These are phyloP conservation scores for Bombyx mori DNA, from an alignment of 1,140 invertebrate genomes.

Conservation along the genomic window ASM3026992v2 NC_085129.1:10589501-10590000, in stretches of 20 bases:
- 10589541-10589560: no score
- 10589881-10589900: slow-evolving; percentile 40
- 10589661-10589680: slow-evolving; percentile 21
- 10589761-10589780: slow-evolving; percentile 70
- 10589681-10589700: slow-evolving; percentile 56
- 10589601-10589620: no score
- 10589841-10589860: slow-evolving; percentile 59
- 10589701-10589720: slow-evolving; percentile 61
- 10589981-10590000: no score
- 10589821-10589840: slow-evolving; percentile 55
- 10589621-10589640: not conserved
- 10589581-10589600: no score
- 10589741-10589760: slow-evolving; percentile 71
- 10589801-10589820: slow-evolving; percentile 70
- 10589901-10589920: slow-evolving; percentile 1
- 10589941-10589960: not conserved
- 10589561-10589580: no score
- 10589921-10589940: not conserved
- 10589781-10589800: slow-evolving; percentile 66
- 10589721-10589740: slow-evolving; percentile 67
- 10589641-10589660: no score
- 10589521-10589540: no score
- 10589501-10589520: no score
- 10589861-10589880: slow-evolving; percentile 52
- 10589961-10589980: no score